Evolutionary conservation across 2,113 vertebrate species (phyloP), one percentile per base, ranked within the genome.

Genomic region (Podiceps cristatus): DNA sequence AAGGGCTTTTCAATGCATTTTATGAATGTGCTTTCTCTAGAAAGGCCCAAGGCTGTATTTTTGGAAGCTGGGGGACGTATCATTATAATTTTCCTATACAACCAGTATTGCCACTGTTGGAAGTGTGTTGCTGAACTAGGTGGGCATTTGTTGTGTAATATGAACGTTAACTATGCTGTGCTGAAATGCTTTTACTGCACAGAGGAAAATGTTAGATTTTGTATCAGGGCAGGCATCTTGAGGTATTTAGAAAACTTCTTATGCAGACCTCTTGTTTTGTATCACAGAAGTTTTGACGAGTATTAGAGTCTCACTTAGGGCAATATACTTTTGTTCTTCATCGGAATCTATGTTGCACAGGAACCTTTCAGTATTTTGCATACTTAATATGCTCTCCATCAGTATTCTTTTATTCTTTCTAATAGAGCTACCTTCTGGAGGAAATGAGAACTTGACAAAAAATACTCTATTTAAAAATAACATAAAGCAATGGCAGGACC

Each of bases 81-180:
- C 4, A 3, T 17, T 53, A 5, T 27, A 8, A 20, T 52, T 79
- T 56, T 44, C 9, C 5, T 31, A 4, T 23, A 11, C 2, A 53
- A 1, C 19, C 7, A 7, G 11, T n/a, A n/a, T 50, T 0, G 0
- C 13, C 0, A 0, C 25, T 81, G 52, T 47, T 18, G 14, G 42
- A 53, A 75, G 11, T 1, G 4, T 60, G 28, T 35, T 80, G 72
- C 44, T 89, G 59, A 69, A 29, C 20, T 55, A 59, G 18, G n/a
- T 10, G 18, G 10, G 11, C 0, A 1, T 49, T 59, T 44, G 22
- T 62, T 80, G 52, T 63, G 22, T 45, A 19, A 9, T 37, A 42
- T 3, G 2, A 23, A 5, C 6, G 5, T 28, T 49, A 44, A 33
- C 55, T 71, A 0, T 1, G 7, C 19, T 79, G 35, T 28, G 12